phyloP scores from a whole-genome alignment of 2,888 invertebrate species.

The Penaeus monodon region DNA sequence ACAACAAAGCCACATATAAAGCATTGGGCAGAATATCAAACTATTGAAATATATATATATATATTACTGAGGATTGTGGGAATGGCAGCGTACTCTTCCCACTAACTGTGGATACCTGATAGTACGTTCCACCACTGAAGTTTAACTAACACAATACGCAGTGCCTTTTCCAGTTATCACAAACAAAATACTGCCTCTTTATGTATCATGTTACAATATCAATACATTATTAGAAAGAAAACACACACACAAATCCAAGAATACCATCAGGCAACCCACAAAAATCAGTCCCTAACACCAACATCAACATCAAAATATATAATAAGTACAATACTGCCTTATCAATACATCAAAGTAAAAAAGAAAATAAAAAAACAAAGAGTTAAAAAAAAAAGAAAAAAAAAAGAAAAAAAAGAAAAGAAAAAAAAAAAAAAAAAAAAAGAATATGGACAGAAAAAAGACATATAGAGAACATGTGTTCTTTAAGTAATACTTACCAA shows the following conservation, averaged over 20 bases:
- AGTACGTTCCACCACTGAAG: not conserved
- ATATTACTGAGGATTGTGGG: conserved; percentile 40
- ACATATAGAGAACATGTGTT: not conserved
- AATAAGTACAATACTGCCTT: conserved; percentile 7
- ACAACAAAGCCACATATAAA: conserved; percentile 58
- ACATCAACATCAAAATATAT: conserved; percentile 48
- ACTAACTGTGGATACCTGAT: conserved; percentile 41
- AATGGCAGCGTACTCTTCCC: conserved; percentile 47
- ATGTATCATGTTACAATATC: too few relatives aligned
- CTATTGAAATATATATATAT: conserved; percentile 17
- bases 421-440: not conserved
- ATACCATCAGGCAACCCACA: conserved; percentile 46
- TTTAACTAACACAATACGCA: not conserved
- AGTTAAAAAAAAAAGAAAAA: not conserved
- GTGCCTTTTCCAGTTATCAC: not conserved
- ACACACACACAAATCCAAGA: not conserved
- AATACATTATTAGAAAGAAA: too few relatives aligned
- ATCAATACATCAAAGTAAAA: not conserved
- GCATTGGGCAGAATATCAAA: conserved; percentile 46
- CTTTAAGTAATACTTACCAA: conserved; percentile 57
- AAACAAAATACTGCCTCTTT: not conserved
- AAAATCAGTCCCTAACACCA: conserved; percentile 40
- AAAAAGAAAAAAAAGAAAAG: not conserved
- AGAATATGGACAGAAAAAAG: not conserved
- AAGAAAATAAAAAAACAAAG: not conserved